Conservation (phyloP, 2,797 vertebrate species). For the Craterocephalus amniculus region DNA sequence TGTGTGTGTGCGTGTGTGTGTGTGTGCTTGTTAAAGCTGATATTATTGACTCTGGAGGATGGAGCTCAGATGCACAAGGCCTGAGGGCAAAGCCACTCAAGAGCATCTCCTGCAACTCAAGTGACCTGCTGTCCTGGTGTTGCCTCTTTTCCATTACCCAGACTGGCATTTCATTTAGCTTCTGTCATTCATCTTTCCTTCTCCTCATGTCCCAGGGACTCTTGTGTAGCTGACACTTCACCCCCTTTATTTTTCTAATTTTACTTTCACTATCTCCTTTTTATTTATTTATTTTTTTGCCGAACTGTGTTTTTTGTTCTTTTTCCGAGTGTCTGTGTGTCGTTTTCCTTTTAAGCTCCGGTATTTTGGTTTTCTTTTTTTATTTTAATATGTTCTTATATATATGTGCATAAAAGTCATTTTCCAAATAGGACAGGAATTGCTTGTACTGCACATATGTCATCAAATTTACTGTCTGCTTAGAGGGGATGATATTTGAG, state of each 20-base stretch:
- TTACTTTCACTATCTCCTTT: background rate
- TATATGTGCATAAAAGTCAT: background rate
- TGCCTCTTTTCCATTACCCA: conserved; percentile 70
- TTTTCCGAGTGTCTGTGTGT: background rate
- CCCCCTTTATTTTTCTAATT: conserved; percentile 13
- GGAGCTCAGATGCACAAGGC: conserved; percentile 63
- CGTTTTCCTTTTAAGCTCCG: background rate
- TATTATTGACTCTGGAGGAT: conserved; percentile 65
- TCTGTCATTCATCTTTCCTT: conserved; percentile 75
- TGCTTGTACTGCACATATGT: conserved; percentile 14
- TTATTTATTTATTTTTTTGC: background rate
- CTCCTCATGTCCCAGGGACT: conserved; percentile 50
- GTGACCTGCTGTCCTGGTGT: conserved; percentile 75
- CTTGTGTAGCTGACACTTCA: conserved; percentile 36
- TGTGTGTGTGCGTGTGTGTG: conserved; percentile 29
- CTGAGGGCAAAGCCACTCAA: conserved; percentile 73
- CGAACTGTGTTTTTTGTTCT: background rate
- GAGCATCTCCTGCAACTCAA: conserved; percentile 79
- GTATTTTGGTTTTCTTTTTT: background rate
- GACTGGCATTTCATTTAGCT: conserved; percentile 82
- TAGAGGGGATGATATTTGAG: conserved; percentile 42
- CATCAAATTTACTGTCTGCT: conserved; percentile 23
- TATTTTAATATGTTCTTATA: too few relatives aligned
- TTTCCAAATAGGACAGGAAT: conserved; percentile 3
- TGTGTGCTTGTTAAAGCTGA: conserved; percentile 46